Base-by-base conservation (phyloP, 2,797 vertebrate species). In the Rachycentron canadum region DNA sequence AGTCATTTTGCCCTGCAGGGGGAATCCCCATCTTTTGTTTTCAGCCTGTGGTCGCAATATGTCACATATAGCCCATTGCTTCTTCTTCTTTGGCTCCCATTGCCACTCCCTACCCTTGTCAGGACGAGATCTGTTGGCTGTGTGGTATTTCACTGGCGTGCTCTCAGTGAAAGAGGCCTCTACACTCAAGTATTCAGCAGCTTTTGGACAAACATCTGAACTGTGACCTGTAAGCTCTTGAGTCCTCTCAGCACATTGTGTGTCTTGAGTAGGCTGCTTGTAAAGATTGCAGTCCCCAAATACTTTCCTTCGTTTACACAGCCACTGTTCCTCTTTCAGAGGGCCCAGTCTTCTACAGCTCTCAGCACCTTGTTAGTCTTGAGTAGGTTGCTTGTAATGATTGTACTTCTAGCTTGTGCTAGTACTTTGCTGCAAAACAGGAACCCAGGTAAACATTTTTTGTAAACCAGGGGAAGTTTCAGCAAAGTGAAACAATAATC, bases 1-100 rank as follows among this genome's bases (percentile, higher is more conserved):
- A 45, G 50, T 36, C 32, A 34, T 30, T 70, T 52, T 45, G 67
- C 19, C 32, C 76, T 74, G 26, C 59, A 40, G 49, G 65, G 77
- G 77, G 56, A 74, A 78, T 86, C 59, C 14, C 66, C 43, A 25
- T 82, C 47, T 26, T 76, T 60, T 59, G 13, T 76, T 75, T 45
- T 59, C 69, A 81, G 43, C 32, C 65, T 40, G 2, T 28, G 61
- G 38, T 77, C 57, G 69, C 83, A 69, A 88, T 83, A 57, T 85
- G 59, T 86, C 72, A 68, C 75, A 70, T 32, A 72, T 66, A 60
- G 55, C 55, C 69, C 77, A 78, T 86, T n/a, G n/a, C n/a, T 81
- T 58, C 76, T 79, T 49, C 60, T 28, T 66, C 25, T 69, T 61
- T 28, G 72, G 40, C 70, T 74, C 62, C 38, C 59, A 50, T 74